Percentiles rank a stretch among this genome's conserved stretches.
Conservation (phyloP, 2,888 invertebrate genomes). For the Gari tellinella region DNA sequence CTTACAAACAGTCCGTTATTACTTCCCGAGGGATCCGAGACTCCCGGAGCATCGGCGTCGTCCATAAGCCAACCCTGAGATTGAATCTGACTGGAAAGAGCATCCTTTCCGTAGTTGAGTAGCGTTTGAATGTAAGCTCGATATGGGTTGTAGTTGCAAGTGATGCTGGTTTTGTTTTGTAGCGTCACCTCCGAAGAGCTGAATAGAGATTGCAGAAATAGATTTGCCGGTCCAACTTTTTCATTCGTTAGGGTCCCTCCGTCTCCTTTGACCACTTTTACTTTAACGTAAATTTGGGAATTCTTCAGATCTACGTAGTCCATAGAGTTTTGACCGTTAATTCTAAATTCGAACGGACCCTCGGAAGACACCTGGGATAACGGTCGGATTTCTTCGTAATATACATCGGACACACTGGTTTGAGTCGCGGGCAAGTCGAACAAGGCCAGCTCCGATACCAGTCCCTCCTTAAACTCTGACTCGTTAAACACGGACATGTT, state of each 20-base stretch:
- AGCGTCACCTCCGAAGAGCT: slow-evolving; percentile 18
- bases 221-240: slow-evolving; percentile 44
- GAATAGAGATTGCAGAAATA: slow-evolving; percentile 31
- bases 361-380: slow-evolving; percentile 26
- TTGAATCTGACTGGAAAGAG: slow-evolving; percentile 9
- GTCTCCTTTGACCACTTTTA: slow-evolving; percentile 25
- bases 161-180: slow-evolving; percentile 19
- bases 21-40: not conserved
- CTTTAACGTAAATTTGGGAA: slow-evolving; percentile 26
- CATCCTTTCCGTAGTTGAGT: slow-evolving; percentile 18
- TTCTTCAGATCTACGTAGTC: too few species aligned
- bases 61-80: slow-evolving; percentile 11
- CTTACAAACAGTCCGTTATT: slow-evolving; percentile 8
- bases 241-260: slow-evolving; percentile 12
- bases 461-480: slow-evolving; percentile 19
- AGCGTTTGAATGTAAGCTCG: slow-evolving; percentile 32
- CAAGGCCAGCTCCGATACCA: slow-evolving; percentile 31
- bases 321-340: too few species aligned
- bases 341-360: slow-evolving; percentile 21
- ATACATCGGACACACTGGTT: not conserved
- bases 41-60: not conserved
- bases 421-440: slow-evolving; percentile 21
- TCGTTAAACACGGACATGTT: slow-evolving; percentile 46
- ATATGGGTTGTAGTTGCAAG: slow-evolving; percentile 22
- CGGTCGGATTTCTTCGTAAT: slow-evolving; percentile 28